Conservation (phyloP, 2,888 invertebrate genomes). For the Frankliniella intonsa region DNA sequence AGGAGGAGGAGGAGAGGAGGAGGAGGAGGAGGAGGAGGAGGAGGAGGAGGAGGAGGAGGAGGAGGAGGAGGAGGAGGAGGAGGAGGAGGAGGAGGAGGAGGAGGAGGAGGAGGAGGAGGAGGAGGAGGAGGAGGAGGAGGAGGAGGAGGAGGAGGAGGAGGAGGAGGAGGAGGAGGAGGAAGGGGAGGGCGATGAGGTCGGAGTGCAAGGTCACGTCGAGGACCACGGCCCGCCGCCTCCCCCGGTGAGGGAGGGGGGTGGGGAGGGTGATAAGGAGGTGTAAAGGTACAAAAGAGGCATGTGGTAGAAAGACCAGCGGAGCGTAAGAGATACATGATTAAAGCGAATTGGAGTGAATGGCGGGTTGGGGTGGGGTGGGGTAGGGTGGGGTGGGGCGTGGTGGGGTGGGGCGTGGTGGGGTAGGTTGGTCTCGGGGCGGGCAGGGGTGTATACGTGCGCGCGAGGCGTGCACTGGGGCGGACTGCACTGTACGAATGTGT, state of each 20-base stretch:
- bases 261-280: constrained; percentile 12
- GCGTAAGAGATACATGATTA: constrained; percentile 20
- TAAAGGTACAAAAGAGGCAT: constrained; percentile 26
- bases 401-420: neutral
- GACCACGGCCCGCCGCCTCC: too few relatives aligned
- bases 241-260: neutral
- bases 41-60: neutral
- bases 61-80: neutral
- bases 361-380: neutral
- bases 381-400: neutral
- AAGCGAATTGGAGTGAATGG: constrained; percentile 11
- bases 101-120: neutral
- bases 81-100: neutral
- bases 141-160: neutral
- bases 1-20: neutral
- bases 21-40: neutral
- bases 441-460: too few relatives aligned
- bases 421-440: neutral
- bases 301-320: neutral
- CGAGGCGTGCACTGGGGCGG: neutral
- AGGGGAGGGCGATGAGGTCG: neutral
- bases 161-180: neutral
- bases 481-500: constrained; percentile 5
- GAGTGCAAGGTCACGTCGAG: too few relatives aligned
- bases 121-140: neutral